These are phyloP conservation scores for Nematolebias whitei DNA, from an alignment of 2,113 vertebrate species.

Conservation along the genomic window DNA sequence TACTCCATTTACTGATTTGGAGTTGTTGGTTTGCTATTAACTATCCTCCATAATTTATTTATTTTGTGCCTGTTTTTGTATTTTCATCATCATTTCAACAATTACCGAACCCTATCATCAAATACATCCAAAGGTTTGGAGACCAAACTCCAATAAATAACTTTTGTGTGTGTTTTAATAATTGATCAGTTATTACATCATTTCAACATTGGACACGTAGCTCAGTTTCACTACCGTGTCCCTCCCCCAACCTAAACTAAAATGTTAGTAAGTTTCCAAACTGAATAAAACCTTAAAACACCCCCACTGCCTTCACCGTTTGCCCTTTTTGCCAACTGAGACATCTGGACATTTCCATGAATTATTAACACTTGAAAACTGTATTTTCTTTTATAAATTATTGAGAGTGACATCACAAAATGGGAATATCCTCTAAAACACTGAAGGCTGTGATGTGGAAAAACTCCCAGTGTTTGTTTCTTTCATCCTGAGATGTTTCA, in stretches of 20 bases:
- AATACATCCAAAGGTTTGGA: no score
- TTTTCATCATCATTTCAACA: no score
- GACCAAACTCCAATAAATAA: no score
- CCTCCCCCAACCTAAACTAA: neutral
- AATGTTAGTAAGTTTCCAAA: conserved; percentile 17
- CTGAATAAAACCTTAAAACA: conserved; percentile 80
- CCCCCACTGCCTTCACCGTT: conserved; percentile 71
- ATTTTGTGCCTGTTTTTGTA: no score
- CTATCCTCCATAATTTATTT: no score
- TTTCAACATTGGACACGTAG: no score
- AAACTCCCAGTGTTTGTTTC: conserved; percentile 44
- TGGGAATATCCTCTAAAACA: conserved; percentile 64
- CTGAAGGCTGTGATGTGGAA: conserved; percentile 37
- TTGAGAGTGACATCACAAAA: conserved; percentile 74
- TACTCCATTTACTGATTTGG: no score
- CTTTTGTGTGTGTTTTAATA: no score
- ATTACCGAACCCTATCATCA: no score
- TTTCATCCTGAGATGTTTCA: conserved; percentile 43
- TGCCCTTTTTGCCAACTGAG: conserved; percentile 73
- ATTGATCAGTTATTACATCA: no score
- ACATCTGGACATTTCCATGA: conserved; percentile 77
- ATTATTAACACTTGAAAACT: conserved; percentile 85
- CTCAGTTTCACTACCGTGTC: no score
- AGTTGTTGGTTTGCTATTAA: no score
- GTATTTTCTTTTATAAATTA: conserved; percentile 87